Evolutionary conservation across 2,888 invertebrate genomes (phyloP), one percentile per base, ranked within the genome.

Genomic region (Catocala fraxini): DNA sequence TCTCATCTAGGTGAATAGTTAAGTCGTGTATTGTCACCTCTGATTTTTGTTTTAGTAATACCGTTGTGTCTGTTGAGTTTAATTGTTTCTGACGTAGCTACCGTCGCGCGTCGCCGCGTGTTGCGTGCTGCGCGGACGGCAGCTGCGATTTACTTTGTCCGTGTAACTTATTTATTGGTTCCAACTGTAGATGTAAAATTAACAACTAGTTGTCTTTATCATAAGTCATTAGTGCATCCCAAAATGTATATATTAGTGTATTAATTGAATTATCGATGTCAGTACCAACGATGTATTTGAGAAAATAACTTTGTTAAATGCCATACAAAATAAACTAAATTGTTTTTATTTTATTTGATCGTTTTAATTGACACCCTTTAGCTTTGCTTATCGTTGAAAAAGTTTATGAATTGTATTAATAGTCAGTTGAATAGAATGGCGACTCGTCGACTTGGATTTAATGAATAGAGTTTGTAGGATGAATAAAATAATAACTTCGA

Each of bases 251-350:
- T 91, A 93, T 81, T 90, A 91, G 88, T 87, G 79, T 80, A 79
- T 88, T 88, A 86, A 86, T 84, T 77, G 79, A 83, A 88, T 88
- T 91, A 75, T 77, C 86, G 88, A 91, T 91, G 91, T 92, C 88
- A 90, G 83, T 90, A 93, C 92, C 92, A 92, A 92, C 90, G 91
- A 93, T 93, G 91, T 93, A 87, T 76, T 84, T 82, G 77, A 84
- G 77, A 81, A 80, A 82, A 84, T 82, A 88, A 87, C 79, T 91
- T 92, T 93, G 93, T 94, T 93, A 92, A 81, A 92, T 88, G 91
- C 90, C 91, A 92, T 92, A 89, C 75, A 85, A 91, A 77, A 91
- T 91, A 92, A 92, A 93, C 77, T 85, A 87, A 89, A 91, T 89
- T 92, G 92, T 93, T 93, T 94, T 93, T 93, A 91, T 93, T 93